Evolutionary conservation across 2,888 invertebrate genomes (phyloP).

Genomic region (Diarsia rubi): DNA sequence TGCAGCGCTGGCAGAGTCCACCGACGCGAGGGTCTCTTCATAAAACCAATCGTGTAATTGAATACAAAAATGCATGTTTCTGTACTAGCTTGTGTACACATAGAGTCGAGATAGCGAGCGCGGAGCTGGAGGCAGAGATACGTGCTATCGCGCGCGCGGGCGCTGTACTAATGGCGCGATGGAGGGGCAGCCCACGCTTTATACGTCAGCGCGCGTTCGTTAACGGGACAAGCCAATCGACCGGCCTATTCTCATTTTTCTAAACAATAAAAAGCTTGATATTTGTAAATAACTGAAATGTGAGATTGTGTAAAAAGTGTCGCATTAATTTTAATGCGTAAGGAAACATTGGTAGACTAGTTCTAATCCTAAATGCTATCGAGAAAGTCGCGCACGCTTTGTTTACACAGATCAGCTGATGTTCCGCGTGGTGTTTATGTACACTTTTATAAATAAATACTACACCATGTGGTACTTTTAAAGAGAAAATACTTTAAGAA

Average conservation of each 20-base stretch:
- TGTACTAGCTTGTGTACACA: slow-evolving; percentile 87
- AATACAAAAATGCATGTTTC: slow-evolving; percentile 88
- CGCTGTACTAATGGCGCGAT: slow-evolving; percentile 89
- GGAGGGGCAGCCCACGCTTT: slow-evolving; percentile 89
- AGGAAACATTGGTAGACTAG: slow-evolving; percentile 11
- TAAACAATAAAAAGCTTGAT: slow-evolving; percentile 86
- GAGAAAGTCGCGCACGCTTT: slow-evolving; percentile 74
- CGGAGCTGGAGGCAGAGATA: slow-evolving; percentile 83
- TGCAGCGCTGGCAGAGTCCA: slow-evolving; percentile 84
- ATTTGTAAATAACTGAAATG: slow-evolving; percentile 68
- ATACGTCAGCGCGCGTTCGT: slow-evolving; percentile 88
- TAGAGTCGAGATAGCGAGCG: slow-evolving; percentile 88
- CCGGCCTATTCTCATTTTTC: slow-evolving; percentile 90
- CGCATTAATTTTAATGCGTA: slow-evolving; percentile 4
- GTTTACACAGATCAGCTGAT: slow-evolving; percentile 88
- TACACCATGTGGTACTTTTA: slow-evolving; percentile 43
- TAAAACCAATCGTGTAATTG: slow-evolving; percentile 88
- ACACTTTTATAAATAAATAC: slow-evolving; percentile 57
- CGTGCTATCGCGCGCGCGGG: slow-evolving; percentile 89
- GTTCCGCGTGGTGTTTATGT: slow-evolving; percentile 72
- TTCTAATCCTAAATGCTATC: slow-evolving; percentile 53
- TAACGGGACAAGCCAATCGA: slow-evolving; percentile 89
- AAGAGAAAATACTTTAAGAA: slow-evolving; percentile 15
- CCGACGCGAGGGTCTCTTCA: slow-evolving; percentile 88
- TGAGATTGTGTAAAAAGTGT: slow-evolving; percentile 43